Base-by-base conservation (phyloP, 2,113 vertebrate genomes). In the Lophius piscatorius region DNA sequence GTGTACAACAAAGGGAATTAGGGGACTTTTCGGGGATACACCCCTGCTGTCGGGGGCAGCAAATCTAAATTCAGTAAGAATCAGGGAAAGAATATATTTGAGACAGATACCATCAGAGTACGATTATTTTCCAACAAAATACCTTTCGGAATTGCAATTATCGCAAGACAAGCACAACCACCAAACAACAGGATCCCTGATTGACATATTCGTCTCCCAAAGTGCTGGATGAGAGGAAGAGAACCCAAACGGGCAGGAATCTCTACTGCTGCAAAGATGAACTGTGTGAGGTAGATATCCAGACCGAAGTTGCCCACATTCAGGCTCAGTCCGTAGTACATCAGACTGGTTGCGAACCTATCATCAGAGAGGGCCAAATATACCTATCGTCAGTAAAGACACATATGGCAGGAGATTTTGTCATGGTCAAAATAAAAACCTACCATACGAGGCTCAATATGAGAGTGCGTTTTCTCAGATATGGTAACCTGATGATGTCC, bases 211-310 rank as follows among this genome's bases (percentile, higher is more conserved):
- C 62, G 93, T 62, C 94, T 90, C 23, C 96, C 95, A 0, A 94
- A 87, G 57, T 61, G 72, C 48, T 94, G 87, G 18, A 95, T 84
- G 0, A 72, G 2, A 14, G 87, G 84, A 74, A 93, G 82, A 65
- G 81, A 84, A 11, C 63, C 50, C 9, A 88, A 2, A 2, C 91
- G 90, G 3, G 90, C 91, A 0, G 92, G 93, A 12, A 96, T 48
- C 74, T 97, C 94, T 2, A 89, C 93, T 0, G 83, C 16, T 31
- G 93, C 94, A 6, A 97, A 98, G 2, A 96, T 85, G 2, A 96
- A 86, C 81, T 98, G 94, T 0, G 95, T 96, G 71, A 98, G 84
- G 82, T 97, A 96, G 86, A 96, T 93, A 80, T 96, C 85, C 85
- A 95, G 64, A 18, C 96, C 96, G 23, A 98, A 98, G 56, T 82